A percentile compares a stretch with the other conserved stretches of the same genome.
Conservation (phyloP, 1,140 invertebrate genomes). For the Drosophila santomea region DNA sequence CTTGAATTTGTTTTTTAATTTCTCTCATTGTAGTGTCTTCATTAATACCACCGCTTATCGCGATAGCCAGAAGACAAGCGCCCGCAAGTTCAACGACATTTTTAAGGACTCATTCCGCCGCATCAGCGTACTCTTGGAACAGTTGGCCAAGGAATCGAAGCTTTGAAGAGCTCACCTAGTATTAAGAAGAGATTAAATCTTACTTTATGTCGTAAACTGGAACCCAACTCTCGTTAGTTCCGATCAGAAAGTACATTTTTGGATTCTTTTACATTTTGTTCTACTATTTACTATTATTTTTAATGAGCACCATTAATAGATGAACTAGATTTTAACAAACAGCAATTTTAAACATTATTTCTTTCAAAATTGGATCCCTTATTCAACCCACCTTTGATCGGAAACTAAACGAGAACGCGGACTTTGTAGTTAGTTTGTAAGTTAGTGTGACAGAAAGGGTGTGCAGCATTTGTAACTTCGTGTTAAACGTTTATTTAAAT, state of each 20-base stretch:
- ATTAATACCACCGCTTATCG: constrained; percentile 74
- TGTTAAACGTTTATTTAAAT: constrained; percentile 77
- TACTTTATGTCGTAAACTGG: background rate
- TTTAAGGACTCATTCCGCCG: constrained; percentile 74
- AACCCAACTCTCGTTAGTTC: background rate
- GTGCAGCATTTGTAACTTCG: constrained; percentile 15
- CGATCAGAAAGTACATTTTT: background rate
- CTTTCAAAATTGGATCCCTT: background rate
- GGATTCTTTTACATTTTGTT: too few relatives aligned
- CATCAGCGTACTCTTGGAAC: constrained; percentile 63
- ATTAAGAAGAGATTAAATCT: constrained; percentile 11
- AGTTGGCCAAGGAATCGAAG: constrained; percentile 49
- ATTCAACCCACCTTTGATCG: background rate
- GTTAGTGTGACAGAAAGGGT: background rate
- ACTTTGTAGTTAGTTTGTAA: background rate
- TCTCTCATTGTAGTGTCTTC: constrained; percentile 53
- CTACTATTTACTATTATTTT: too few relatives aligned
- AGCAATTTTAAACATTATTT: too few relatives aligned
- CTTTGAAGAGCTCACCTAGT: constrained; percentile 23
- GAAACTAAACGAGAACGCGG: background rate
- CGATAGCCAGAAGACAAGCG: constrained; percentile 75
- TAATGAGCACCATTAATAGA: background rate
- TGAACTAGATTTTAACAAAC: background rate
- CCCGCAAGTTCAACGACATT: constrained; percentile 70
- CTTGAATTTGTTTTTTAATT: background rate